Conservation (phyloP, 1,140 invertebrate species). For the Drosophila azteca region DNA sequence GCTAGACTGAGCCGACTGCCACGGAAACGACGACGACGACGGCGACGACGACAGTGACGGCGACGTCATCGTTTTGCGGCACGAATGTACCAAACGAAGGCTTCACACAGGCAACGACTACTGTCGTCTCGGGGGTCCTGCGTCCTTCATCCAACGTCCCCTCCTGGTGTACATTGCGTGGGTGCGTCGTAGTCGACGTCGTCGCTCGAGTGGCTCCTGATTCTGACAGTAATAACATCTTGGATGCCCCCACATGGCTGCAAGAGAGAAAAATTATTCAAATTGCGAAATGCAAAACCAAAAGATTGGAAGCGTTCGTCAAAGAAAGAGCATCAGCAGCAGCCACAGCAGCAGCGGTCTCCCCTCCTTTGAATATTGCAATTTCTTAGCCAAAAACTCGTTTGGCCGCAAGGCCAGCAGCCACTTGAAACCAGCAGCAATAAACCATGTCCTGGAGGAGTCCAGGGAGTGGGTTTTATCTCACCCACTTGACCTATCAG, state of each 20-base stretch:
- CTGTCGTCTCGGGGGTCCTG: slow-evolving; percentile 19
- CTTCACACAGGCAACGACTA: not conserved
- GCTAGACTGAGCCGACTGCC: slow-evolving; percentile 14
- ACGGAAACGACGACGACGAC: slow-evolving; percentile 18
- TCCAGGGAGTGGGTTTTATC: no score
- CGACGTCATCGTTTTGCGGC: slow-evolving; percentile 46
- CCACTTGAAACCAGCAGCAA: slow-evolving; percentile 24
- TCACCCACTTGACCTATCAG: slow-evolving; percentile 5
- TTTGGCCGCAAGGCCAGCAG: not conserved
- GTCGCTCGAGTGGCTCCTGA: slow-evolving; percentile 65
- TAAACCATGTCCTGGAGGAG: slow-evolving; percentile 4
- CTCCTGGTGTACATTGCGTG: slow-evolving; percentile 35
- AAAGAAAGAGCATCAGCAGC: slow-evolving; percentile 23
- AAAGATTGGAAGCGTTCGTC: slow-evolving; percentile 31
- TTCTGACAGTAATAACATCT: slow-evolving; percentile 76
- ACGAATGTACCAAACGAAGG: slow-evolving; percentile 19
- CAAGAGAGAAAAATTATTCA: slow-evolving; percentile 59
- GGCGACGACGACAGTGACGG: slow-evolving; percentile 19
- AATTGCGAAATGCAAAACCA: slow-evolving; percentile 58
- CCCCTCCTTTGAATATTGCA: slow-evolving; percentile 19
- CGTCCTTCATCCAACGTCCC: slow-evolving; percentile 6
- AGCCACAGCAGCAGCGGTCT: slow-evolving; percentile 1
- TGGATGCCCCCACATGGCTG: slow-evolving; percentile 61
- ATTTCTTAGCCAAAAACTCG: slow-evolving; percentile 27
- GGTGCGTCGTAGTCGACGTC: slow-evolving; percentile 45